These are phyloP conservation scores for Eucidaris tribuloides DNA, from an alignment of 35 echinoderm and acorn worm species.

Conservation along the genomic window DNA sequence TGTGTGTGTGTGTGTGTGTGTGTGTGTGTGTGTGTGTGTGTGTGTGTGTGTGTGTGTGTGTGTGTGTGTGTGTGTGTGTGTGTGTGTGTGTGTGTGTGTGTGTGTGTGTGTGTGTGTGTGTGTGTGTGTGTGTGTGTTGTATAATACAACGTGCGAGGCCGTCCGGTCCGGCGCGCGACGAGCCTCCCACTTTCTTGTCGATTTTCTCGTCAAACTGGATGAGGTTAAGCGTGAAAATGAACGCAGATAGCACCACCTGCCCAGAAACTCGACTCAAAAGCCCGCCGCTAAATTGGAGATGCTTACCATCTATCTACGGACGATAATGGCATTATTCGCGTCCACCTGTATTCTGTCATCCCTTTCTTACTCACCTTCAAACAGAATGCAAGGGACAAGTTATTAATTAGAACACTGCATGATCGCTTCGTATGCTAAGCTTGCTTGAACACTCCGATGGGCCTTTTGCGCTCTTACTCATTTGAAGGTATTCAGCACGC, in stretches of 20 bases:
- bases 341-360: background rate
- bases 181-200: background rate
- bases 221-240: slow-evolving; percentile 38
- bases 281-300: slow-evolving; percentile 10
- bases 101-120: no score
- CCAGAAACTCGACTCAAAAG: background rate
- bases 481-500: slow-evolving; percentile 26
- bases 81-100: no score
- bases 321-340: background rate
- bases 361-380: background rate
- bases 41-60: no score
- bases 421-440: slow-evolving; percentile 23
- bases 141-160: no score
- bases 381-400: slow-evolving; percentile 22
- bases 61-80: no score
- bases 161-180: no score
- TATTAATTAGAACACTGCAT: slow-evolving; percentile 37
- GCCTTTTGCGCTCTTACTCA: slow-evolving; percentile 21
- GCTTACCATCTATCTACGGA: slow-evolving; percentile 3
- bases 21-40: no score
- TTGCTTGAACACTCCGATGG: slow-evolving; percentile 19
- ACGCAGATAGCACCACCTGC: background rate
- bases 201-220: slow-evolving; percentile 31
- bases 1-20: no score
- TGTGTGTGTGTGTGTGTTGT: no score